Evolutionary conservation across 2,113 vertebrate species (phyloP).

Genomic region (Chlamydotis undulata): DNA sequence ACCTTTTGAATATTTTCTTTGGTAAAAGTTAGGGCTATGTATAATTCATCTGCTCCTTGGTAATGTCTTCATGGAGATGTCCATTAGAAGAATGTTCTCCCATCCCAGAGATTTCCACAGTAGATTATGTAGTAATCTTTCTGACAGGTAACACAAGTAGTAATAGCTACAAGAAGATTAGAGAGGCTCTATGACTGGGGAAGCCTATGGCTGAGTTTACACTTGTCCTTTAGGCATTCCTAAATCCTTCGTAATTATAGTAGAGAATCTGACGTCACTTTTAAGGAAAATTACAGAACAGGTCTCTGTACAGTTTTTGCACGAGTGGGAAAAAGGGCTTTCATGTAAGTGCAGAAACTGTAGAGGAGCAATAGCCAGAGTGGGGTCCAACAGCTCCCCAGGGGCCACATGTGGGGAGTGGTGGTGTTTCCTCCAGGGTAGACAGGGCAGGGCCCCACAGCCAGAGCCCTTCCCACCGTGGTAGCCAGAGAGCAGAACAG

Average conservation of each 20-base stretch:
- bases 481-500: background rate
- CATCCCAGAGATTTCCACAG: background rate
- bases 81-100: background rate
- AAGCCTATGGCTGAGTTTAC: background rate
- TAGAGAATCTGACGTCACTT: background rate
- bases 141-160: background rate
- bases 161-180: background rate
- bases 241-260: background rate
- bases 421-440: background rate
- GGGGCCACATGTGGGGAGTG: no score
- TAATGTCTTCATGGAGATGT: background rate
- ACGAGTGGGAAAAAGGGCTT: background rate
- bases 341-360: background rate
- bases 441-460: no score
- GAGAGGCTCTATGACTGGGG: background rate
- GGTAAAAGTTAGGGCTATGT: background rate
- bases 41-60: background rate
- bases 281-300: background rate
- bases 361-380: background rate
- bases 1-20: background rate
- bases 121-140: background rate
- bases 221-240: background rate
- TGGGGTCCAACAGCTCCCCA: accelerated
- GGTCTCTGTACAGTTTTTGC: accelerated
- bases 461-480: background rate